These are phyloP conservation scores for Percopsis omiscomaycus DNA, from an alignment of 2,797 vertebrate species.

Conservation along the genomic window DNA sequence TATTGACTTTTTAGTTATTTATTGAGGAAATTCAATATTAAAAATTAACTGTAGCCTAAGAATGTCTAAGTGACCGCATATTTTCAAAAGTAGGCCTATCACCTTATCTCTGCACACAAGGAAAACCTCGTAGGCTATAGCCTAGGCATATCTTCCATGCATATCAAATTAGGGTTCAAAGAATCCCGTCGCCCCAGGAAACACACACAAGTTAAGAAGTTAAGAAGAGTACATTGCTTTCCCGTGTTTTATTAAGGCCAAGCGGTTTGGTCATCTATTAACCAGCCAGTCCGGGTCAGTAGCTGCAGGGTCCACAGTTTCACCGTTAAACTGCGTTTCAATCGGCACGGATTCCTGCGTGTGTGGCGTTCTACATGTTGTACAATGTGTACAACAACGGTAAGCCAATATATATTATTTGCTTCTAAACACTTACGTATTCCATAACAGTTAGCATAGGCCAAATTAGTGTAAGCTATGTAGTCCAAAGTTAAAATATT, in stretches of 20 bases:
- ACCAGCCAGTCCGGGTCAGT: conserved; percentile 69
- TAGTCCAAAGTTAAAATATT: too few species aligned
- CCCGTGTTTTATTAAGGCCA: conserved; percentile 44
- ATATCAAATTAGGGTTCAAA: not conserved
- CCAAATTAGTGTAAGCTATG: too few species aligned
- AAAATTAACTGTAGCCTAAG: too few species aligned
- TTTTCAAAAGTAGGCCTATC: too few species aligned
- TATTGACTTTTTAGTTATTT: too few species aligned
- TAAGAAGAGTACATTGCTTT: conserved; percentile 31
- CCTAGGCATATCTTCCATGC: not conserved
- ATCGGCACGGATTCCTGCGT: conserved; percentile 4
- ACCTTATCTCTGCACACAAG: not conserved
- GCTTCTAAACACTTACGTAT: too few species aligned
- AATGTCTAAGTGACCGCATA: too few species aligned
- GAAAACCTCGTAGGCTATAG: not conserved
- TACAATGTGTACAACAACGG: too few species aligned
- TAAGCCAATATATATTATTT: too few species aligned
- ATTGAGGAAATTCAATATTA: too few species aligned
- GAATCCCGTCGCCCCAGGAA: conserved; percentile 24
- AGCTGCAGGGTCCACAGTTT: conserved; percentile 45
- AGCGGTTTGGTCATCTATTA: conserved; percentile 63
- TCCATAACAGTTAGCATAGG: too few species aligned
- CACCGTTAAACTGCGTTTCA: conserved; percentile 49
- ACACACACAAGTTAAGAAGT: conserved; percentile 17
- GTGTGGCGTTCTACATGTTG: too few species aligned